Evolutionary conservation across 2,113 vertebrate genomes (phyloP), one percentile per base, ranked within the genome.

Genomic region (Sisor rabdophorus): DNA sequence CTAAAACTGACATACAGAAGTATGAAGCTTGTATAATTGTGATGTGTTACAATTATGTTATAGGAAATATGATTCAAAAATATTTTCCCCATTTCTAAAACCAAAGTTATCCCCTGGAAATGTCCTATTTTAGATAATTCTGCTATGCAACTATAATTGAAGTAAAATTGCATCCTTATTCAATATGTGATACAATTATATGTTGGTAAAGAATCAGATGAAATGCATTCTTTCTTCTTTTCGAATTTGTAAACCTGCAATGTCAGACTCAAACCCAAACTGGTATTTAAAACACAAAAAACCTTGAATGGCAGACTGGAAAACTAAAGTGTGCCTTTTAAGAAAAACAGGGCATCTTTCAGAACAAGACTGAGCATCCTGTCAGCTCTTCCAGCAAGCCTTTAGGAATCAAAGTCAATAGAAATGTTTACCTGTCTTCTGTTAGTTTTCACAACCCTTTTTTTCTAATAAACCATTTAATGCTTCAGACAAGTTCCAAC

Each of bases 371-470:
- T 48, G 44, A 48, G 40, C 40, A 28, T 50, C 24, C 9, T 52
- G 63, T 17, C 13, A 30, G 47, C 24, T 16, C 36, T 20, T 17
- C 28, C 32, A 7, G 72, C 71, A 71, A 79, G 44, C 12, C 68
- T 30, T 59, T 16, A 17, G 76, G 72, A 78, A 67, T 78, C 24
- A 54, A 56, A 16, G 24, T 61, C 59, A 50, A 64, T 32, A 54
- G 26, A 36, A 30, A 36, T 32, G 58, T 26, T 17, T 40, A 54
- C 55, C 17, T 65, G 30, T 64, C 40, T 56, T 26, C 13, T 80
- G 12, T 67, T 56, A 47, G 11, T 70, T 22, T 50, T 40, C 1
- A 3, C 59, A 36, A 75, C 36, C 24, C 44, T 20, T 24, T 13
- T 52, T 47, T n/a, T 1, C 68, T 4, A 24, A 28, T 20, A 40